A percentile compares a stretch with the other conserved stretches of the same genome.
Evolutionary conservation across 2,797 vertebrate genomes (phyloP).

Genomic region (Urophycis tenuis): DNA sequence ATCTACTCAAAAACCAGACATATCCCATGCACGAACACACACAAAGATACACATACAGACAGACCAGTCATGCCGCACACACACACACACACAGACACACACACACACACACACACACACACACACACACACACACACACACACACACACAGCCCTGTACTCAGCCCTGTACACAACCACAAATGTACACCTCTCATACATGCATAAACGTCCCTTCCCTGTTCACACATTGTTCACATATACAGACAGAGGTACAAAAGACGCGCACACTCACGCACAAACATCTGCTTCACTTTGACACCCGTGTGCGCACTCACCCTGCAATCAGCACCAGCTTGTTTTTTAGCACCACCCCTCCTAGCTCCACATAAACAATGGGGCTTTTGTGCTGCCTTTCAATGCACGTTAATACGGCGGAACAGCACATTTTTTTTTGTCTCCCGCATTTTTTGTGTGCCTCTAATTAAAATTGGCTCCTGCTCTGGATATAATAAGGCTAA

Average conservation of each 20-base stretch:
- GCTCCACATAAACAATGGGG: conserved; percentile 64
- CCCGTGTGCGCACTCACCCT: conserved; percentile 38
- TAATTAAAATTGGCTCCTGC: conserved; percentile 68
- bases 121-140: neutral
- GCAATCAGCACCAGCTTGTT: conserved; percentile 52
- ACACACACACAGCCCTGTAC: neutral
- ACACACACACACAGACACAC: conserved; percentile 7
- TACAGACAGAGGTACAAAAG: conserved; percentile 36
- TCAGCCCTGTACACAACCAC: neutral
- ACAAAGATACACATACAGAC: conserved; percentile 23
- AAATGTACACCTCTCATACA: neutral
- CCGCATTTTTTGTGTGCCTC: conserved; percentile 43
- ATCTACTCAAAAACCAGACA: neutral
- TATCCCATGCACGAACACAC: neutral
- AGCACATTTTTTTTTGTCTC: conserved; percentile 50
- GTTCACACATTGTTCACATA: conserved; percentile 11
- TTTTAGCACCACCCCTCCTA: conserved; percentile 64
- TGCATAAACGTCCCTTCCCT: neutral
- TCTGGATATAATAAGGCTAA: conserved; percentile 70
- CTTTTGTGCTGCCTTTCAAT: conserved; percentile 68
- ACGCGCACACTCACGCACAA: conserved; percentile 29
- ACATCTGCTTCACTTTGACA: neutral
- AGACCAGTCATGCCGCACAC: conserved; percentile 19
- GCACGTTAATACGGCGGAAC: conserved; percentile 61
- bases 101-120: neutral